Conservation (phyloP, 1,140 invertebrate genomes). For the Drosophila subobscura region DNA sequence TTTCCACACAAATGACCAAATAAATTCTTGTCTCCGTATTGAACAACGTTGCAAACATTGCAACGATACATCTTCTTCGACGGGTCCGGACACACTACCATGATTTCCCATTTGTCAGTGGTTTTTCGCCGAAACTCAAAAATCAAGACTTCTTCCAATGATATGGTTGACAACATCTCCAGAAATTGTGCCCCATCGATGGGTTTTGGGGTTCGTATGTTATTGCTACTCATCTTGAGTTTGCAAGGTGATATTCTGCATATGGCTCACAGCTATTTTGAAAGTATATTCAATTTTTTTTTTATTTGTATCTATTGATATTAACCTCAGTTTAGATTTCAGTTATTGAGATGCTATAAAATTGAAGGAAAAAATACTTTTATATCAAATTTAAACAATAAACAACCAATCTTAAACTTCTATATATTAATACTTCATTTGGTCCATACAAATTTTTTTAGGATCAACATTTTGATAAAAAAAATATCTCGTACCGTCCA, state of each 20-base stretch:
- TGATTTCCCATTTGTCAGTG: conserved; percentile 36
- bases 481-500: too few relatives aligned
- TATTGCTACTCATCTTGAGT: conserved; percentile 39
- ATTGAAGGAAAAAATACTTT: conserved; percentile 73
- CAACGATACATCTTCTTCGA: conserved; percentile 44
- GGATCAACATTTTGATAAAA: too few relatives aligned
- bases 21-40: conserved; percentile 63
- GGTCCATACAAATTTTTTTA: background rate
- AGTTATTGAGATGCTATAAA: conserved; percentile 68
- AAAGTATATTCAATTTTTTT: conserved; percentile 27
- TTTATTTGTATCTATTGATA: conserved; percentile 32
- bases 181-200: conserved; percentile 42
- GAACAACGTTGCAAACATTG: conserved; percentile 53
- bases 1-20: conserved; percentile 63
- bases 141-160: conserved; percentile 43
- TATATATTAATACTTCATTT: conserved; percentile 6
- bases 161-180: conserved; percentile 48
- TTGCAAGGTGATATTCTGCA: conserved; percentile 21
- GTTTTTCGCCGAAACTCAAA: conserved; percentile 30
- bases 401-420: conserved; percentile 26
- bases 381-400: conserved; percentile 49
- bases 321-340: conserved; percentile 43
- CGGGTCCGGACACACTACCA: conserved; percentile 27
- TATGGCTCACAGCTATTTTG: conserved; percentile 35
- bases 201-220: conserved; percentile 15